A percentile compares a stretch with the other conserved stretches of the same genome.
Evolutionary conservation across 1,140 invertebrate species (phyloP).

Genomic region (Sarcophaga peregrina): DNA sequence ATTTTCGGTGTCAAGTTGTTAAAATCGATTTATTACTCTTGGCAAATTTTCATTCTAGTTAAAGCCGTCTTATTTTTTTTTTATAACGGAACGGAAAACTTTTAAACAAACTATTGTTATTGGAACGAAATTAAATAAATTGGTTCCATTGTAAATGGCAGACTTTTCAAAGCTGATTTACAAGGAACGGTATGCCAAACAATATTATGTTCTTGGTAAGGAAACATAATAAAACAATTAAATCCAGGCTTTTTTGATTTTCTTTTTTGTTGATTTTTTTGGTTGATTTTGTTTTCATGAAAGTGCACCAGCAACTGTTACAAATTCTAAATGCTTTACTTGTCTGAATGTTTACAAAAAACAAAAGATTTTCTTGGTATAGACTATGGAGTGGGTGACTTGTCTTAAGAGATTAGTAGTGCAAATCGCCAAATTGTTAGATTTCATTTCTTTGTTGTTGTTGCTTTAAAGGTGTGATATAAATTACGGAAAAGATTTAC

Average conservation of each 20-base stretch:
- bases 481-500: neutral
- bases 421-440: neutral
- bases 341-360: too few species aligned
- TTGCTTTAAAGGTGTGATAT: neutral
- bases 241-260: neutral
- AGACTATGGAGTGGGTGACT: neutral
- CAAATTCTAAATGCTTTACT: too few species aligned
- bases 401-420: constrained; percentile 3
- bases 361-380: neutral
- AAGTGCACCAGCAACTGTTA: neutral
- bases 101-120: neutral
- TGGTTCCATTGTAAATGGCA: too few species aligned
- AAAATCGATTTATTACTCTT: constrained; percentile 41
- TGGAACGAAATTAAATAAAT: too few species aligned
- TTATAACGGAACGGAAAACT: too few species aligned
- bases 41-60: constrained; percentile 38
- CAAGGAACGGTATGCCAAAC: neutral
- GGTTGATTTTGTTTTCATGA: neutral
- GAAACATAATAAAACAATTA: constrained; percentile 21
- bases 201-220: neutral
- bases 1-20: constrained; percentile 38
- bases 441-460: neutral
- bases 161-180: neutral
- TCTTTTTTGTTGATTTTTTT: neutral
- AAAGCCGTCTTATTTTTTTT: neutral